phyloP scores from a whole-genome alignment of 2,797 vertebrate species.

The Chiloscyllium punctatum region DNA sequence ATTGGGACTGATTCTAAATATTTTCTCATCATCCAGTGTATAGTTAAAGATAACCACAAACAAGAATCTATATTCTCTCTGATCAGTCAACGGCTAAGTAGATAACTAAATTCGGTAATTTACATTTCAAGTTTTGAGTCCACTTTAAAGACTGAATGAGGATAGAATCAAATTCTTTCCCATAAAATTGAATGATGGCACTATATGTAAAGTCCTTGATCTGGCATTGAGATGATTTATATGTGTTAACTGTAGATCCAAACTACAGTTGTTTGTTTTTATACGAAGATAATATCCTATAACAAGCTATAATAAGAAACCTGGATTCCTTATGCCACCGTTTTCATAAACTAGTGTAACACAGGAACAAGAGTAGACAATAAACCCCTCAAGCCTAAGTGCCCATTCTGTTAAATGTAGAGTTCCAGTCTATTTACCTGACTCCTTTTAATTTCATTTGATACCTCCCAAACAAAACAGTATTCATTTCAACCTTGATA shows the following conservation, averaged over 20 bases:
- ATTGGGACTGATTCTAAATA: background rate
- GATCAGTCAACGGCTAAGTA: background rate
- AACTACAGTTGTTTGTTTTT: background rate
- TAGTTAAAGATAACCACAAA: background rate
- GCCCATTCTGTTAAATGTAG: background rate
- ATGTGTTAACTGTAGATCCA: background rate
- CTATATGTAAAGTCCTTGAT: background rate
- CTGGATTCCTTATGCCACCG: background rate
- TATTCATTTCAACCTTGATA: background rate
- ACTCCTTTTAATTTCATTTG: background rate
- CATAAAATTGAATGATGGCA: background rate
- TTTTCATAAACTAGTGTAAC: background rate
- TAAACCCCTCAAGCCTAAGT: background rate
- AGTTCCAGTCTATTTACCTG: background rate
- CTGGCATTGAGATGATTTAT: background rate
- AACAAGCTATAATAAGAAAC: background rate
- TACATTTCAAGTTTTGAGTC: background rate
- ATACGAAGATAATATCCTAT: background rate
- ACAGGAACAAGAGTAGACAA: background rate
- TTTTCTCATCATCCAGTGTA: background rate
- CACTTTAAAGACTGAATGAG: background rate
- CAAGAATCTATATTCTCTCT: background rate
- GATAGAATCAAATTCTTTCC: background rate
- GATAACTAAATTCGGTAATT: background rate
- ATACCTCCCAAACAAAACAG: background rate